Evolutionary conservation across 1,140 invertebrate genomes (phyloP), one percentile per base, ranked within the genome.

Genomic region (Littorina saxatilis): DNA sequence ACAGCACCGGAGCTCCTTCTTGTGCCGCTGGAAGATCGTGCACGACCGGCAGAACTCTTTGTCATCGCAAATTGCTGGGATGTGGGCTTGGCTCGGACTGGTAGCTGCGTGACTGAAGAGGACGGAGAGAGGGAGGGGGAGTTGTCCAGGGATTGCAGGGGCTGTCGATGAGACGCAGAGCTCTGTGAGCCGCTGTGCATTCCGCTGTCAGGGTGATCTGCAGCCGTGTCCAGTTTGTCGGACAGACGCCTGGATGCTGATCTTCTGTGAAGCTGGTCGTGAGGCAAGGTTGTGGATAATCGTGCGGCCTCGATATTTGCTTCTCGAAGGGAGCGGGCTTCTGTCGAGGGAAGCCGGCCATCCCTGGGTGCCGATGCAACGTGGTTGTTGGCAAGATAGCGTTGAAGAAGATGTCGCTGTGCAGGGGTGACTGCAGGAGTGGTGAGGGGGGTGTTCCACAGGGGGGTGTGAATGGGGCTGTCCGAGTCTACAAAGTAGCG

Each of bases 81-180:
- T 32, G 27, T 0, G 35, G 66, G 66, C 66, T 68, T 68, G 66
- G 35, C 15, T 9, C 39, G 35, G 55, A 76, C 29, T 9, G 74
- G 50, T 20, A 58, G 76, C 76, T 78, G 76, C 23, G 52, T 43
- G 58, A 32, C 11, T 29, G 74, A 55, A 52, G 63, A 68, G 40
- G 52, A 43, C 4, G 78, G 68, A 3, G 68, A 68, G n/a, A 80
- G 52, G 15, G 52, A 72, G 27, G 79, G 79, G 50, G 66, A 73
- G 35, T 80, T 80, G 37, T 80, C 79, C 23, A 80, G 70, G 2
- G 50, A 55, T 32, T 73, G 52, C 3, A 80, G 50, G n/a, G 79
- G 79, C 35, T 80, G 79, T 55, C 79, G 40, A 35, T n/a, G 76
- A 11, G 68, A 55, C 17, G 37, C 13, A 20, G 37, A 9, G 3